phyloP scores from a whole-genome alignment of 2,888 invertebrate species.

The Drosophila fulvimacula region DNA sequence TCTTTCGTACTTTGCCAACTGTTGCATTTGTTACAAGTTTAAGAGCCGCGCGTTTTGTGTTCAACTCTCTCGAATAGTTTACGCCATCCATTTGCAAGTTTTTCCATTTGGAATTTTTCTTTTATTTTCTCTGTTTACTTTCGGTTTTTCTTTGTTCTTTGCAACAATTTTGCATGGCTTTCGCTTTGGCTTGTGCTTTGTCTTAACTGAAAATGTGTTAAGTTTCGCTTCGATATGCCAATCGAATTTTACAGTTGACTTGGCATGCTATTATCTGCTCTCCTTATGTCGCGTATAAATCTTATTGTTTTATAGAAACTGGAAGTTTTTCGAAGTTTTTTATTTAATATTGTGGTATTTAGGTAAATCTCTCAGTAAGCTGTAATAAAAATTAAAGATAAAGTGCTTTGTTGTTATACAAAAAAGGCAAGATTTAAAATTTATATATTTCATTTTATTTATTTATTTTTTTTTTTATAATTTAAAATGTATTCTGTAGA shows the following conservation, averaged over 20 bases:
- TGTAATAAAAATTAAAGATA: neutral
- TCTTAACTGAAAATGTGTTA: slow-evolving; percentile 22
- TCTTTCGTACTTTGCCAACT: slow-evolving; percentile 18
- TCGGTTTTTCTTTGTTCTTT: slow-evolving; percentile 25
- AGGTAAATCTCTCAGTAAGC: neutral
- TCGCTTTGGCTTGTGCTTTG: neutral
- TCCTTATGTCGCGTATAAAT: neutral
- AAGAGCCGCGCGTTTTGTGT: slow-evolving; percentile 13
- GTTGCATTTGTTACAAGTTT: slow-evolving; percentile 41
- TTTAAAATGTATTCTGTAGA: neutral
- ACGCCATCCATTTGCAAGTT: slow-evolving; percentile 25
- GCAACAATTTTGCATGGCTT: slow-evolving; percentile 45
- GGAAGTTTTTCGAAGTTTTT: neutral
- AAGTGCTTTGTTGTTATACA: too few relatives aligned
- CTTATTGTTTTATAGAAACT: neutral
- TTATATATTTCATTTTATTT: neutral
- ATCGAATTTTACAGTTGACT: slow-evolving; percentile 20
- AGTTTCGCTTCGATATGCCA: slow-evolving; percentile 29
- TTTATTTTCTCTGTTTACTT: slow-evolving; percentile 13
- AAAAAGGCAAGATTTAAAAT: neutral
- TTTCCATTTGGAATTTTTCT: slow-evolving; percentile 16
- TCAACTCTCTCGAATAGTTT: slow-evolving; percentile 25
- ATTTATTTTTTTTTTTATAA: too few relatives aligned
- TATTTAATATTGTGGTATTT: neutral
- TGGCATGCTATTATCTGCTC: neutral